Conservation (phyloP, 2,113 vertebrate species). For the Pseudorectes ferrugineus region DNA sequence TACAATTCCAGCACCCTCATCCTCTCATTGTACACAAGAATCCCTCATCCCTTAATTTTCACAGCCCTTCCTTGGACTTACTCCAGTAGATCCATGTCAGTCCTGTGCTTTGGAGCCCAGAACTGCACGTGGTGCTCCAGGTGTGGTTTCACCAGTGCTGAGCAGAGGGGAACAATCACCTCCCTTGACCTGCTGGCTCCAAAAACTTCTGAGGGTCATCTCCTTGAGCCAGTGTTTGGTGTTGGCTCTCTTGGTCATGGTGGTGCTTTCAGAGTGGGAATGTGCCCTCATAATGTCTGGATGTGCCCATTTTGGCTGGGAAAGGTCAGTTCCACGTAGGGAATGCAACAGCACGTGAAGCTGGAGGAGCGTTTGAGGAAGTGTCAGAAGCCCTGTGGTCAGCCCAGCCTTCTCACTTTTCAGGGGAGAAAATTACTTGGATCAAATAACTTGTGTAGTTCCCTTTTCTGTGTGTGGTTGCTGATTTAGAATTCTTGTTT, state of each 20-base stretch:
- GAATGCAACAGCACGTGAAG: fast-evolving
- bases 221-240: neutral
- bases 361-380: neutral
- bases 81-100: neutral
- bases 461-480: neutral
- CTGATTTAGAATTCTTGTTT: neutral
- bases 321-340: neutral
- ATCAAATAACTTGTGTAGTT: neutral
- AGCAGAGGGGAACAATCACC: neutral
- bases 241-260: neutral
- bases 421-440: neutral
- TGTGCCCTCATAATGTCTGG: fast-evolving
- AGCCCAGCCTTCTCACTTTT: neutral
- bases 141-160: neutral
- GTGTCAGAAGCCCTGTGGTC: neutral
- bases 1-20: neutral
- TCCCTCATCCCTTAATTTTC: neutral
- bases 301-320: neutral
- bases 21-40: neutral
- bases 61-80: neutral
- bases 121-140: neutral
- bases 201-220: neutral
- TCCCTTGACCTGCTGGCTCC: neutral
- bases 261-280: neutral
- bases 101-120: neutral